phyloP scores from a whole-genome alignment of 2,113 vertebrate species.

The Malurus elegans region DNA sequence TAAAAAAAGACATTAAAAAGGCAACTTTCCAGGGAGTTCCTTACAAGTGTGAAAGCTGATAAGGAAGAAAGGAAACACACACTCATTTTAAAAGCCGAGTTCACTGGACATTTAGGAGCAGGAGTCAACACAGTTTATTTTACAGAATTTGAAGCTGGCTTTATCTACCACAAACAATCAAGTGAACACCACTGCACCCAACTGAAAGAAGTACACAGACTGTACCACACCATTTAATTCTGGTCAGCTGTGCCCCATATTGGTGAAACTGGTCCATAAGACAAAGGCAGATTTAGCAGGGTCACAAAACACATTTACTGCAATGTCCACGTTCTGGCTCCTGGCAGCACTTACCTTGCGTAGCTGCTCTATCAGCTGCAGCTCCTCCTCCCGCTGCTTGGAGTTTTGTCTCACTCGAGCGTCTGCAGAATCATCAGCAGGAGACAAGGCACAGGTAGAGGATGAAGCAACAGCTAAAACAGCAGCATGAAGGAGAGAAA shows the following conservation, averaged over 20 bases:
- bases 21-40: neutral
- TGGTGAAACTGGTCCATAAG: neutral
- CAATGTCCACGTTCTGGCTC: rapidly evolving
- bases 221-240: neutral
- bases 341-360: conserved; percentile 79
- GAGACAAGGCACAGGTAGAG: conserved; percentile 44
- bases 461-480: conserved; percentile 62
- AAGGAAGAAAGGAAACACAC: neutral
- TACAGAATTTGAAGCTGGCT: neutral
- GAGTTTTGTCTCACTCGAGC: conserved; percentile 47
- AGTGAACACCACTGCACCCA: neutral
- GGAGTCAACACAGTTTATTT: neutral
- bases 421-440: conserved; percentile 59
- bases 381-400: conserved; percentile 76
- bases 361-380: conserved; percentile 85
- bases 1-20: neutral
- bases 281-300: neutral
- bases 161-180: neutral
- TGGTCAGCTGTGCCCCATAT: rapidly evolving
- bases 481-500: neutral
- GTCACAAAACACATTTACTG: rapidly evolving
- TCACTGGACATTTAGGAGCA: neutral
- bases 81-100: neutral
- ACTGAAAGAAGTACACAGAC: neutral
- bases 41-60: neutral